These are phyloP conservation scores for Lasioglossum vierecki DNA, from an alignment of 2,888 invertebrate genomes.

Conservation along the genomic window DNA sequence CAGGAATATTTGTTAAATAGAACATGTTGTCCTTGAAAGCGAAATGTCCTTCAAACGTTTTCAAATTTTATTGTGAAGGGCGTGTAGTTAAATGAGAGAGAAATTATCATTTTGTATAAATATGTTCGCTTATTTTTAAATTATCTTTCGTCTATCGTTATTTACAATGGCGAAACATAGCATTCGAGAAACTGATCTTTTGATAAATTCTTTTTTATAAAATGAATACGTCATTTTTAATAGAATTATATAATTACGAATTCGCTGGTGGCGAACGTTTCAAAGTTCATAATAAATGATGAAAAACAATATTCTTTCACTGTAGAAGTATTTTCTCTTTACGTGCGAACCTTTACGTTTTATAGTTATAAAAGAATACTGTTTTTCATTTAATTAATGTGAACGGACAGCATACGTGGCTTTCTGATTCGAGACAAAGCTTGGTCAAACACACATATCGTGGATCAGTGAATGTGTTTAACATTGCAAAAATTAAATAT, in stretches of 20 bases:
- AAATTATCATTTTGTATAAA: neutral
- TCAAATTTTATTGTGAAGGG: neutral
- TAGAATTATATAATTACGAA: neutral
- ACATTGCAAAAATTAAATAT: neutral
- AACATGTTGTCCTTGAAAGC: neutral
- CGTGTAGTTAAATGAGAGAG: neutral
- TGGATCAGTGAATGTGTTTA: neutral
- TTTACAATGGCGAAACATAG: neutral
- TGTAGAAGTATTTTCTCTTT: neutral
- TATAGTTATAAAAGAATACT: neutral
- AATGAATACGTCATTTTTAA: neutral
- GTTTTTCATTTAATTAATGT: neutral
- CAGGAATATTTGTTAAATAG: neutral
- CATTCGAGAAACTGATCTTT: neutral
- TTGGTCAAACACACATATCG: neutral
- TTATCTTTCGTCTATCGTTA: neutral
- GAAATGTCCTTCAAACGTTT: neutral
- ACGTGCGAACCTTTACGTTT: neutral
- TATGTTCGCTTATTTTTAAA: neutral
- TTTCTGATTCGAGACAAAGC: neutral
- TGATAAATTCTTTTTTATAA: neutral
- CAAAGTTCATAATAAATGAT: neutral
- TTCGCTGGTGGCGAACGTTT: neutral
- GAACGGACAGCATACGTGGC: neutral
- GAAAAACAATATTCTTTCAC: neutral